A percentile compares a stretch with the other conserved stretches of the same genome.
phyloP scores from a whole-genome alignment of 2,888 invertebrate species.

The Aspidiotus rigidus region DNA sequence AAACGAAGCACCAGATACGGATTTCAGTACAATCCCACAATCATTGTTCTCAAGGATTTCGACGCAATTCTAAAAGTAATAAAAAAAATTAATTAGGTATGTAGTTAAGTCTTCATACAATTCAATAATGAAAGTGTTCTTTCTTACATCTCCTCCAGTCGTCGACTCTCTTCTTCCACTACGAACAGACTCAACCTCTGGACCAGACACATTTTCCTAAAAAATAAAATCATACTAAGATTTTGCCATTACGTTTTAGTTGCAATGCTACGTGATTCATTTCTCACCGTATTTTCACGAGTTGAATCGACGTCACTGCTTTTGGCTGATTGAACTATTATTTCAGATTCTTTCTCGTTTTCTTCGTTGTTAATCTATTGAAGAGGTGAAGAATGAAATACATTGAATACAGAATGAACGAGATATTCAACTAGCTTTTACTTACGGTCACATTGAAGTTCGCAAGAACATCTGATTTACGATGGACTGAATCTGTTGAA shows the following conservation, averaged over 20 bases:
- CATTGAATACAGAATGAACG: neutral
- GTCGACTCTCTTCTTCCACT: no score
- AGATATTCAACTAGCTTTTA: neutral
- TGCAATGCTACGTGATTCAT: neutral
- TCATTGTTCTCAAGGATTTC: no score
- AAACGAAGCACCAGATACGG: no score
- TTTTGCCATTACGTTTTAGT: neutral
- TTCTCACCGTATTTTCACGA: neutral
- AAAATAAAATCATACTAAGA: neutral
- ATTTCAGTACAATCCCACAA: no score
- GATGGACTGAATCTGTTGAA: neutral
- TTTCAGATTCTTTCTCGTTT: neutral
- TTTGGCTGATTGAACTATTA: neutral
- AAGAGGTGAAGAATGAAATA: neutral
- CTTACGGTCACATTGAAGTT: slow-evolving; percentile 8
- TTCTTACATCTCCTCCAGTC: no score
- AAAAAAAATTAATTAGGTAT: no score
- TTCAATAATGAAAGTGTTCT: no score
- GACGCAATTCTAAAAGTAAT: no score
- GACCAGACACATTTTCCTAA: neutral
- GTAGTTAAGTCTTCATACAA: no score
- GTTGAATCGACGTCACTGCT: no score
- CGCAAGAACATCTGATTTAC: neutral
- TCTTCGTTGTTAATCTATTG: neutral
- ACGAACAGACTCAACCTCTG: no score